phyloP scores from a whole-genome alignment of 1,140 invertebrate species.

The Asbolus verrucosus region DNA sequence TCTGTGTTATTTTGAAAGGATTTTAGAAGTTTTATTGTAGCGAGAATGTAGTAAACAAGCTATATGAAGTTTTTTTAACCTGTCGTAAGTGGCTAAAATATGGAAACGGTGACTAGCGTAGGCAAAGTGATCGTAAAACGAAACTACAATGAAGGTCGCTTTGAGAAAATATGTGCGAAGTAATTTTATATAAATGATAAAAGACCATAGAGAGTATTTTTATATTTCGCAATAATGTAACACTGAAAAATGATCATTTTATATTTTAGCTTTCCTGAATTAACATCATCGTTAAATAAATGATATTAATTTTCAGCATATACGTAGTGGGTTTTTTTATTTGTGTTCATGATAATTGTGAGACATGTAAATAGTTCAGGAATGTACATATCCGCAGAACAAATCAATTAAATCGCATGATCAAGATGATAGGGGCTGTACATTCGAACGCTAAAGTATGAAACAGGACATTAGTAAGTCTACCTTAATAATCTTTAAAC shows the following conservation, averaged over 20 bases:
- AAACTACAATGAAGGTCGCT: slow-evolving; percentile 41
- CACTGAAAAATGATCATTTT: slow-evolving; percentile 21
- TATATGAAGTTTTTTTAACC: slow-evolving; percentile 30
- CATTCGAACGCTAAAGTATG: slow-evolving; percentile 35
- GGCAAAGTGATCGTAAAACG: slow-evolving; percentile 44
- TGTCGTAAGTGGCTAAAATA: slow-evolving; percentile 34
- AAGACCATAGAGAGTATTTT: slow-evolving; percentile 21
- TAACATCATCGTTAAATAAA: no score
- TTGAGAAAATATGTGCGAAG: slow-evolving; percentile 42
- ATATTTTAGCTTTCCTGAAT: no score
- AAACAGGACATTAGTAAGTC: slow-evolving; percentile 17
- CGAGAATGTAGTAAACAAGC: slow-evolving; percentile 29
- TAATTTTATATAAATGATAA: slow-evolving; percentile 41
- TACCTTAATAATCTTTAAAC: slow-evolving; percentile 22
- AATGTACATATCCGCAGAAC: slow-evolving; percentile 3
- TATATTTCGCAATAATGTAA: slow-evolving; percentile 11
- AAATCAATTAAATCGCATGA: slow-evolving; percentile 26
- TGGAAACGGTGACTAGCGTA: slow-evolving; percentile 33
- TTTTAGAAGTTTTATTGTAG: slow-evolving; percentile 30
- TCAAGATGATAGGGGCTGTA: slow-evolving; percentile 17
- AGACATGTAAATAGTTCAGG: slow-evolving; percentile 16
- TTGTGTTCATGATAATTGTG: slow-evolving; percentile 13
- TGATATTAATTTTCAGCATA: not conserved
- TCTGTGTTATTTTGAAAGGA: not conserved
- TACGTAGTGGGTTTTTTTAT: no score